phyloP scores from a whole-genome alignment of 2,888 invertebrate species.

The Platynereis dumerilii region DNA sequence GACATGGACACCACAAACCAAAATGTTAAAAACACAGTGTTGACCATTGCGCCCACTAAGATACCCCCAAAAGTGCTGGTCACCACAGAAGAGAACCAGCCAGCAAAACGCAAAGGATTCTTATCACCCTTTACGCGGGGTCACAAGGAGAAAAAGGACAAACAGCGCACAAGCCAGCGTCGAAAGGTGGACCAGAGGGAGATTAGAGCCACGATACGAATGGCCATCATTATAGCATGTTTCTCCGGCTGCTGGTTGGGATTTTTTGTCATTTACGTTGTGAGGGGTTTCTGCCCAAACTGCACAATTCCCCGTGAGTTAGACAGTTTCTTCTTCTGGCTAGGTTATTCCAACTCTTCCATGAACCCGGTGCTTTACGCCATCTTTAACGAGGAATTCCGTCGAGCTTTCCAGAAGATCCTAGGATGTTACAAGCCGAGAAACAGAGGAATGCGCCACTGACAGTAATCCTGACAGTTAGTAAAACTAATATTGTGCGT shows the following conservation, averaged over 20 bases:
- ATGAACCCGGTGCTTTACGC: constrained; percentile 63
- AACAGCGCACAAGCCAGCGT: constrained; percentile 19
- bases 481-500: too few relatives aligned
- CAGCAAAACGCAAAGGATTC: constrained; percentile 8
- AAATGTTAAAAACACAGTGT: constrained; percentile 12
- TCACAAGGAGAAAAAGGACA: constrained; percentile 16
- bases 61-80: not conserved
- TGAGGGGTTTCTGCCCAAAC: constrained; percentile 53
- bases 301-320: constrained; percentile 49
- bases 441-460: not conserved
- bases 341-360: constrained; percentile 62
- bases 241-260: constrained; percentile 64
- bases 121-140: constrained; percentile 11
- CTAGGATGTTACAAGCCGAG: constrained; percentile 37
- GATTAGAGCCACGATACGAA: constrained; percentile 61
- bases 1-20: constrained; percentile 8
- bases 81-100: not conserved
- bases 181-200: constrained; percentile 51
- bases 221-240: constrained; percentile 62
- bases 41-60: constrained; percentile 8
- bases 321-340: constrained; percentile 60
- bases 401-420: constrained; percentile 56
- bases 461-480: too few relatives aligned
- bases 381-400: constrained; percentile 62
- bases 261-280: constrained; percentile 62